Evolutionary conservation across 2,888 invertebrate genomes (phyloP).

Genomic region (Torymus auratus): DNA sequence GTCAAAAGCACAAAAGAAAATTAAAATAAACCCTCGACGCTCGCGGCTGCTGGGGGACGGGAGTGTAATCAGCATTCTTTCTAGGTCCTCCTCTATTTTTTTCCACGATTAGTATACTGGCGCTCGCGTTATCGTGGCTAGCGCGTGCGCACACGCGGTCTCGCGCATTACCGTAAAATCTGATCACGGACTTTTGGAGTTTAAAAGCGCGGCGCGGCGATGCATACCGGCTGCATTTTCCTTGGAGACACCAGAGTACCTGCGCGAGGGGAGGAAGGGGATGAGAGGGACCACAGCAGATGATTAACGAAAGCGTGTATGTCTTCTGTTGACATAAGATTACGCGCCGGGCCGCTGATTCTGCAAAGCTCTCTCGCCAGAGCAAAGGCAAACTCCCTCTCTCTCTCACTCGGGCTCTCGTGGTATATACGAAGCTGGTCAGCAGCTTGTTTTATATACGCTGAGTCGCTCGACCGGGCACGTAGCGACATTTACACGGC

Average conservation of each 20-base stretch:
- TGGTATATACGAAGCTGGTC: conserved; percentile 69
- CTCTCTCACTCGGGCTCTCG: conserved; percentile 45
- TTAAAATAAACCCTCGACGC: conserved; percentile 27
- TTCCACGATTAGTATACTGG: not conserved
- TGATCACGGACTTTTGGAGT: conserved; percentile 23
- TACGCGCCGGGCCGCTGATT: conserved; percentile 68
- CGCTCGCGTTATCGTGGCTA: conserved; percentile 13
- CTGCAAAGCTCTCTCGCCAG: conserved; percentile 61
- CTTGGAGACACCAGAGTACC: conserved; percentile 22
- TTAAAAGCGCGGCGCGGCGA: not conserved
- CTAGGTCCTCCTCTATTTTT: conserved; percentile 36
- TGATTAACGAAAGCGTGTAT: conserved; percentile 62
- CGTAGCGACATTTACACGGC: conserved; percentile 73
- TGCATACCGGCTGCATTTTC: conserved; percentile 35
- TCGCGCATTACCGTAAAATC: conserved; percentile 49
- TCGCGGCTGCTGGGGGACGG: too few relatives aligned
- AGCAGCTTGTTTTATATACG: conserved; percentile 75
- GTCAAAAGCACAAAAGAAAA: conserved; percentile 34
- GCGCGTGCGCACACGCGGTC: not conserved
- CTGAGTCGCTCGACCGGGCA: conserved; percentile 72
- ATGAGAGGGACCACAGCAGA: not conserved
- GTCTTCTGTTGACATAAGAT: conserved; percentile 71
- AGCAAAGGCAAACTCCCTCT: conserved; percentile 64
- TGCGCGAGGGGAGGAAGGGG: too few relatives aligned
- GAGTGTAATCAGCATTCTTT: conserved; percentile 42